Evolutionary conservation across 2,113 vertebrate genomes (phyloP).

Genomic region (Passer montanus): DNA sequence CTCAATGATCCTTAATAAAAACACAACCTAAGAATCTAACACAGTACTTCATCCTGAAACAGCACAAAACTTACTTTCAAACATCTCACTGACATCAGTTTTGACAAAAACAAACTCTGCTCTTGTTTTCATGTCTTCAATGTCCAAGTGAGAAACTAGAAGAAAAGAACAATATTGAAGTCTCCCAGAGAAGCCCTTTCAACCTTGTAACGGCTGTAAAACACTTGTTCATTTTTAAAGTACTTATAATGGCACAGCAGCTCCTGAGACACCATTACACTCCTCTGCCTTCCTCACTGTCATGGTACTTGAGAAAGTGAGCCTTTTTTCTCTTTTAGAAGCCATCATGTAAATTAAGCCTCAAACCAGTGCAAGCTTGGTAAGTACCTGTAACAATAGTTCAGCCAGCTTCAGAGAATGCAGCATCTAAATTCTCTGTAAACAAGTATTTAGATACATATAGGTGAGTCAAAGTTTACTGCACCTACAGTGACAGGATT

Average conservation of each 20-base stretch:
- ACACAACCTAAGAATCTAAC: background rate
- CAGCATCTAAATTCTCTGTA: background rate
- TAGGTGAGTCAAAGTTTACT: background rate
- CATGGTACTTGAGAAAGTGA: background rate
- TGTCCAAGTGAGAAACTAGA: background rate
- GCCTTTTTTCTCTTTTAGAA: background rate
- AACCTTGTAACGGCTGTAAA: background rate
- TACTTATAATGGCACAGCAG: background rate
- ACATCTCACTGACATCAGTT: background rate
- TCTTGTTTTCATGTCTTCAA: background rate
- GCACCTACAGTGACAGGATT: background rate
- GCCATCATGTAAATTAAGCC: background rate
- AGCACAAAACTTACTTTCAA: slow-evolving; percentile 8
- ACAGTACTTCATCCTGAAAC: background rate
- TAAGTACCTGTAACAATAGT: background rate
- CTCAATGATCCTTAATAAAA: background rate
- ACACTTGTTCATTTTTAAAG: fast-evolving
- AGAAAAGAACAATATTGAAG: background rate
- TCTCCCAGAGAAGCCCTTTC: background rate
- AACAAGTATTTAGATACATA: background rate
- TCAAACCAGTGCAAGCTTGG: background rate
- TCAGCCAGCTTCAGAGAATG: background rate
- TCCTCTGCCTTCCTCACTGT: background rate
- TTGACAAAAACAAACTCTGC: slow-evolving; percentile 21
- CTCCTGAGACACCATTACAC: background rate